Percentiles rank a stretch among this genome's conserved stretches.
phyloP scores from a whole-genome alignment of 2,888 invertebrate species.

The Pogonocherus hispidulus region DNA sequence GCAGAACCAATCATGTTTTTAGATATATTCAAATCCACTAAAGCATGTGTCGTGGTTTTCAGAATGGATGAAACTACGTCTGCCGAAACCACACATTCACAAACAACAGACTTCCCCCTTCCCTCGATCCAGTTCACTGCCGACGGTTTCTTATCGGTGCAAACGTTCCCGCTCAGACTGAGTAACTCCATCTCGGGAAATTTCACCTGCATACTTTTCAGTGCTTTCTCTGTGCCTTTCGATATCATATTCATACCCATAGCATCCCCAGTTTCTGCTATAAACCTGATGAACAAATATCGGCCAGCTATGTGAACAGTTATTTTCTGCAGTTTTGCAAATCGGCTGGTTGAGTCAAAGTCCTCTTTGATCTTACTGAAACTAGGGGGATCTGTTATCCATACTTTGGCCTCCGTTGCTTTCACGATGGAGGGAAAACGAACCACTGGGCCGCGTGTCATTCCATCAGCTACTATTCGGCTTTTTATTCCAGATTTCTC shows the following conservation, averaged over 20 bases:
- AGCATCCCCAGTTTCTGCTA: slow-evolving; percentile 88
- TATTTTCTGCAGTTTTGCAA: slow-evolving; percentile 85
- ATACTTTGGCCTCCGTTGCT: slow-evolving; percentile 82
- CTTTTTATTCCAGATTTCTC: slow-evolving; percentile 84
- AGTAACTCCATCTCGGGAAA: slow-evolving; percentile 91
- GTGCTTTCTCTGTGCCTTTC: slow-evolving; percentile 92
- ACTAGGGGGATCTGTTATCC: slow-evolving; percentile 85
- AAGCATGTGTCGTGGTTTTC: slow-evolving; percentile 86
- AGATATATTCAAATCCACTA: slow-evolving; percentile 90
- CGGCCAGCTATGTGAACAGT: slow-evolving; percentile 89
- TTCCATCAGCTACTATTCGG: slow-evolving; percentile 89
- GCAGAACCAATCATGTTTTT: slow-evolving; percentile 96
- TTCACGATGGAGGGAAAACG: slow-evolving; percentile 82
- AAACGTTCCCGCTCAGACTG: slow-evolving; percentile 96
- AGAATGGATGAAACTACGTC: slow-evolving; percentile 81
- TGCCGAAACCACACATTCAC: slow-evolving; percentile 87
- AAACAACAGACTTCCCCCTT: slow-evolving; percentile 94
- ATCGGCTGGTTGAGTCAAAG: slow-evolving; percentile 93
- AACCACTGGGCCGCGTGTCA: slow-evolving; percentile 96
- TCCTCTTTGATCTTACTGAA: slow-evolving; percentile 82
- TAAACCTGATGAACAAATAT: slow-evolving; percentile 78
- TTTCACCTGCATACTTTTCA: slow-evolving; percentile 78
- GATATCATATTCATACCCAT: slow-evolving; percentile 99
- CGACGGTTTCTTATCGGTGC: slow-evolving; percentile 96
- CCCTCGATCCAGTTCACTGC: slow-evolving; percentile 95